Base-by-base conservation (phyloP, 2,888 invertebrate species). In the Rhabditoides inermis region DNA sequence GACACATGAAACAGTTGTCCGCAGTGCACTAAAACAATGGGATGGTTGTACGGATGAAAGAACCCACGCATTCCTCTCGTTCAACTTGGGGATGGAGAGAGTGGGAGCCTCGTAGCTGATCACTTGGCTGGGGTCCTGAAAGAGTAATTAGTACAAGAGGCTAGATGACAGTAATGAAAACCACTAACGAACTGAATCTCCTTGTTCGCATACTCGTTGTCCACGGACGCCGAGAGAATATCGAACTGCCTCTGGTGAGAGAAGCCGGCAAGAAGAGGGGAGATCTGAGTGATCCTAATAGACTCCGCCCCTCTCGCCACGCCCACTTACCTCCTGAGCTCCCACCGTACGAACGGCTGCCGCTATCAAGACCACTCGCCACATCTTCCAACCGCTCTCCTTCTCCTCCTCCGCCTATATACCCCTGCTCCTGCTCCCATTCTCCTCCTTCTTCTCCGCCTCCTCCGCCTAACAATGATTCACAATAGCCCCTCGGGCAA, bases 121-220 rank as follows among this genome's bases (percentile, higher is more conserved):
- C 3, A 61, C 39, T 7, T 53, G 55, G n/a, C 58, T 53, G 6
- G 52, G 55, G 52, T 63, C 63, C 62, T 62, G n/a, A 45, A 60
- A 28, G n/a, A n/a, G n/a, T n/a, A n/a, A n/a, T n/a, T n/a, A n/a
- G n/a, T n/a, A n/a, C n/a, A n/a, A n/a, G n/a, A n/a, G n/a, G n/a
- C n/a, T n/a, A n/a, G n/a, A n/a, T n/a, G n/a, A n/a, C n/a, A n/a
- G n/a, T n/a, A n/a, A n/a, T n/a, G n/a, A n/a, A n/a, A n/a, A n/a
- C n/a, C n/a, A 26, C 46, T 15, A 40, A 51, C 51, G 44, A 53
- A 53, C 7, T 35, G 22, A 1, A 49, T 48, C 0, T 23, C 27
- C 36, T 27, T 32, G 20, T 27, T 36, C 1, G 48, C 30, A 35
- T 53, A 53, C 36, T 53, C 53, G 23, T 28, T 5, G 12, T 41